Conservation (phyloP, 2,113 vertebrate genomes). For the Bubo scandiacus region DNA sequence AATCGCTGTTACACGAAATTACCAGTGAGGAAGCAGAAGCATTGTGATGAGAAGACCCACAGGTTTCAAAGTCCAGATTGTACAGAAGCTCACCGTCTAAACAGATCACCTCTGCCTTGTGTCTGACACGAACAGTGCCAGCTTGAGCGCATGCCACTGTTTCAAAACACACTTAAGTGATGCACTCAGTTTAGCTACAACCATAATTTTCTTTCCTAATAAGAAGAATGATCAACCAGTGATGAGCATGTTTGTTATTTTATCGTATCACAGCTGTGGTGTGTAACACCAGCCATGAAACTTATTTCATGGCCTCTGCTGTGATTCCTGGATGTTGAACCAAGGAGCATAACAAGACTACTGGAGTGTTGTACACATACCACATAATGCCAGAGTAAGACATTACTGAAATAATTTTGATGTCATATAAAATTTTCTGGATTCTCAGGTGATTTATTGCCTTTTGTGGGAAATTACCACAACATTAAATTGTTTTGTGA, state of each 20-base stretch:
- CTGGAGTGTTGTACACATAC: background rate
- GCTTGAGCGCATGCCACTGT: background rate
- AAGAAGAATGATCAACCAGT: background rate
- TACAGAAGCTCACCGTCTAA: background rate
- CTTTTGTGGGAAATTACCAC: background rate
- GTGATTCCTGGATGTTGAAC: fast-evolving
- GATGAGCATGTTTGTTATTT: background rate
- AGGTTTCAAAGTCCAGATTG: background rate
- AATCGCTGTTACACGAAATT: background rate
- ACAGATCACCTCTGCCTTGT: background rate
- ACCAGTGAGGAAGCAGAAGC: background rate
- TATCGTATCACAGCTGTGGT: background rate
- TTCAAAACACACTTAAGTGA: background rate
- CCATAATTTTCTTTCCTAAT: background rate
- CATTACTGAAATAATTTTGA: background rate
- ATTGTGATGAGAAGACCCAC: background rate
- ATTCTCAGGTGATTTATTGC: background rate
- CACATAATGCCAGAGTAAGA: background rate
- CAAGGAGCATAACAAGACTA: background rate
- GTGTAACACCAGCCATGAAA: background rate
- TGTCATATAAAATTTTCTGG: background rate
- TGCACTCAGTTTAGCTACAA: background rate
- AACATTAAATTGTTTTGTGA: background rate
- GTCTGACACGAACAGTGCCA: background rate
- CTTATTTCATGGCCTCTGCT: background rate